These are phyloP conservation scores for Ctenopoma multispine DNA, from an alignment of 2,797 vertebrate species.

Conservation along the genomic window DNA sequence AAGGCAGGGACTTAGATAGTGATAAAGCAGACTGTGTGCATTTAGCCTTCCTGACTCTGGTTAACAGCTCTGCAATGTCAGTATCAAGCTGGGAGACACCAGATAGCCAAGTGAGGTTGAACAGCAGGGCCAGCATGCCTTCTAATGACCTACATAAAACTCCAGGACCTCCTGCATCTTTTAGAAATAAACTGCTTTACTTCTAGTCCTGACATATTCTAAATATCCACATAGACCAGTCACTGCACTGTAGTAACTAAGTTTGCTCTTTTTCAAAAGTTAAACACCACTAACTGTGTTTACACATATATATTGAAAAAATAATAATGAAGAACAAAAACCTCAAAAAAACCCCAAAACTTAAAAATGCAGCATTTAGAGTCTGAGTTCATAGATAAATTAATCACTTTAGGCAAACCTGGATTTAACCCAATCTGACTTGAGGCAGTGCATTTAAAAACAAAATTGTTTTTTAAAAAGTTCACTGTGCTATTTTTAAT, in stretches of 20 bases:
- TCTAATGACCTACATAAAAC: conserved; percentile 19
- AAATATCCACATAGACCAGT: neutral
- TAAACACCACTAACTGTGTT: neutral
- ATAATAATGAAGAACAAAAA: conserved; percentile 2
- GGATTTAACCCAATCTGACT: conserved; percentile 57
- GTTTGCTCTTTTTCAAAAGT: neutral
- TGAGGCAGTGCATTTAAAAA: conserved; percentile 13
- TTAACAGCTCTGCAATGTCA: conserved; percentile 19
- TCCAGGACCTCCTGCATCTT: neutral
- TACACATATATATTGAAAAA: neutral
- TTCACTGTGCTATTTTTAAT: neutral
- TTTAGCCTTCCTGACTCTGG: conserved; percentile 13
- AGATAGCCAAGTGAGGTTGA: conserved; percentile 1
- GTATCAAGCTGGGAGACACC: conserved; percentile 41
- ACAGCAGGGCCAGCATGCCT: neutral
- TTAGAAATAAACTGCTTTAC: neutral
- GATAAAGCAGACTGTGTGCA: neutral
- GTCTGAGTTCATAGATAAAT: neutral
- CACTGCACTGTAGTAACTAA: neutral
- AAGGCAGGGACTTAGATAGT: conserved; percentile 7
- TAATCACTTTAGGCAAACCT: conserved; percentile 12
- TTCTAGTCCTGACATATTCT: neutral
- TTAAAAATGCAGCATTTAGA: neutral
- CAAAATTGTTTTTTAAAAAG: neutral
- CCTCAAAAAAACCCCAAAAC: too few species aligned